Evolutionary conservation across 2,113 vertebrate species (phyloP), one percentile per base, ranked within the genome.

Genomic region (Centropus unirufus): DNA sequence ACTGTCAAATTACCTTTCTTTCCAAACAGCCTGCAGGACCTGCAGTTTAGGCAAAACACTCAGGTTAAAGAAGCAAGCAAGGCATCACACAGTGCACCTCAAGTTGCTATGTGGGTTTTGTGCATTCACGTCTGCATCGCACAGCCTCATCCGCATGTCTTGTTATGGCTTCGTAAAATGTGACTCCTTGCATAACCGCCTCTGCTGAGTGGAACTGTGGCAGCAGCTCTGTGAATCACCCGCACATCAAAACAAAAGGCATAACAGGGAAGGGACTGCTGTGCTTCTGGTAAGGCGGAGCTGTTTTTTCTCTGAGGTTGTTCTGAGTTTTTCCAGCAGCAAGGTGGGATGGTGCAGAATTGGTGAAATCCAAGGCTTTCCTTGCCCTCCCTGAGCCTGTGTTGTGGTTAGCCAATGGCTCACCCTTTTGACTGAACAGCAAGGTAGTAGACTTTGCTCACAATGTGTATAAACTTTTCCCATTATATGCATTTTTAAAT

Each of bases 111-210:
- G 4, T 6, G 32, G 27, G 27, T 82, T 81, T 19, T 32, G 36
- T 55, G 6, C 15, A 0, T 30, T 84, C 26, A 10, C 32, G 27
- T 10, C 16, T 80, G 73, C 30, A 15, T 14, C 4, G 1, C 0
- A 12, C 54, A 91, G 57, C 57, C 47, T 51, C n/a, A 14, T 24
- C 42, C 39, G 1, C 1, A 14, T n/a, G 21, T 61, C 66, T 46
- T 22, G 18, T 14, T 51, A 8, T 0, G 15, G 47, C 69, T 82
- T 52, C 34, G 1, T 0, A 64, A 63, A 81, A 67, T 1, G 69
- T 0, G 0, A 9, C 27, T 63, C 61, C 57, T 44, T 7, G 24
- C 8, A 0, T 14, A 67, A 49, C 17, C 10, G 51, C 11, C 10
- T 14, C 24, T 62, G 69, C 61, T 18, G 47, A 30, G 30, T 3